These are phyloP conservation scores for Dendropsophus ebraccatus DNA, from an alignment of 2,113 vertebrate species.

Conservation along the genomic window DNA sequence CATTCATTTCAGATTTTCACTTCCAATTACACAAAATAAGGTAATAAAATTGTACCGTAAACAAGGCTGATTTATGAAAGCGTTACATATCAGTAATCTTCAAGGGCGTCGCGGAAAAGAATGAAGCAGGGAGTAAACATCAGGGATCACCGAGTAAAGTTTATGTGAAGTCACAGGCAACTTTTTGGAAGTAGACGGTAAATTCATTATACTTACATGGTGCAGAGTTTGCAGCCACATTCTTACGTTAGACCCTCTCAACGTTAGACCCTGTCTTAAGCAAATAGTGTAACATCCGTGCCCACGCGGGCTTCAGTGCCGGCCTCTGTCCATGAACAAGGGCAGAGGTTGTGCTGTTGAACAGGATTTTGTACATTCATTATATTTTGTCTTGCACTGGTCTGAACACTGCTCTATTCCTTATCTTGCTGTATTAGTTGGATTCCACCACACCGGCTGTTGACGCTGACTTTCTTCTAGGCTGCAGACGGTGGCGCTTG, in stretches of 20 bases:
- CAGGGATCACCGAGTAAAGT: not conserved
- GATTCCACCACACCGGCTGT: too few species aligned
- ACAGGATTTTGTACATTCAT: too few species aligned
- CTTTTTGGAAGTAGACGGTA: not conserved
- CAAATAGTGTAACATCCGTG: too few species aligned
- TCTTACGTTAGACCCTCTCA: not conserved
- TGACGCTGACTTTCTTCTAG: too few species aligned
- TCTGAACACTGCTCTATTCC: too few species aligned
- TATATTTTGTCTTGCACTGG: too few species aligned
- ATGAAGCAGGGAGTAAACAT: not conserved
- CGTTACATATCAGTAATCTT: not conserved
- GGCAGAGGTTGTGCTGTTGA: too few species aligned
- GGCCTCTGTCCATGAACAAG: too few species aligned
- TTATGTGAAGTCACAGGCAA: not conserved
- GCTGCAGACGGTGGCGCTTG: too few species aligned
- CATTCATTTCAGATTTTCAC: constrained; percentile 4
- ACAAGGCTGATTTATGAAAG: constrained; percentile 14
- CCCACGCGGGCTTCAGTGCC: too few species aligned
- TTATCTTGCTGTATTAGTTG: too few species aligned
- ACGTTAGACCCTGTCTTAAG: not conserved
- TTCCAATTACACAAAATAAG: constrained; percentile 33
- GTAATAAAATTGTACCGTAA: constrained; percentile 28
- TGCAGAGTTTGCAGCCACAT: not conserved
- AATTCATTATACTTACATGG: not conserved
- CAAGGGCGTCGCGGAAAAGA: not conserved